Evolutionary conservation across 2,113 vertebrate species (phyloP).

Genomic region (Poeciliopsis occidentalis): DNA sequence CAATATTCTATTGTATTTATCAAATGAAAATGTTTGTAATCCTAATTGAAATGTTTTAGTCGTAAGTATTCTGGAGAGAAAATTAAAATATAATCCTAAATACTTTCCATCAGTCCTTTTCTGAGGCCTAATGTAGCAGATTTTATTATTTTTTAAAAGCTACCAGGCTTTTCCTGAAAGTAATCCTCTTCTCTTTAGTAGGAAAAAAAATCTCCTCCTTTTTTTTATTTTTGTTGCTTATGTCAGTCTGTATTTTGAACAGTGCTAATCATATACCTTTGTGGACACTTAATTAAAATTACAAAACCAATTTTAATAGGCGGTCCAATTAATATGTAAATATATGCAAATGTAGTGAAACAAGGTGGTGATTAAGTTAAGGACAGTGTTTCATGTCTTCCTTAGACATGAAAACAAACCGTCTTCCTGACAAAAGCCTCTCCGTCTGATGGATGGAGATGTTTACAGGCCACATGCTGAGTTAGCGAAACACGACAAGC

Average conservation of each 20-base stretch:
- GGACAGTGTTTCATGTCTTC: conserved; percentile 99
- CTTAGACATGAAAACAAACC: conserved; percentile 99
- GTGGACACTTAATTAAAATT: conserved; percentile 99
- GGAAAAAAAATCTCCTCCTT: conserved; percentile 67
- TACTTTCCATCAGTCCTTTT: conserved; percentile 71
- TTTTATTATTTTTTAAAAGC: conserved; percentile 83
- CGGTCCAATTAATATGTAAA: conserved; percentile 99
- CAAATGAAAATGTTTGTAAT: no score
- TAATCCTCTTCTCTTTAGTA: conserved; percentile 87
- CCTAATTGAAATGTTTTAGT: no score
- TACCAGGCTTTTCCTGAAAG: conserved; percentile 98
- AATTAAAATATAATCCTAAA: conserved; percentile 75
- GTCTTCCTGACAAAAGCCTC: conserved; percentile 48
- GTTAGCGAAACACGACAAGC: conserved; percentile 39
- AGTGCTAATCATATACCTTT: conserved; percentile 99
- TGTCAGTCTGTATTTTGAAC: conserved; percentile 99
- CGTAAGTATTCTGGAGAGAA: not conserved
- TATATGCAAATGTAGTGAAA: conserved; percentile 99
- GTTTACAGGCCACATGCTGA: conserved; percentile 89
- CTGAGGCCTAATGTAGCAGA: conserved; percentile 96
- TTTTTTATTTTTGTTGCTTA: conserved; percentile 82
- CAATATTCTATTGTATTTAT: no score
- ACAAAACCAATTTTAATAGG: conserved; percentile 99
- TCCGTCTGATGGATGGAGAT: conserved; percentile 94
- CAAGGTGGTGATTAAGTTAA: conserved; percentile 99